These are phyloP conservation scores for Avahi laniger DNA, from an alignment of 2,797 vertebrate species.

Conservation along the genomic window DNA sequence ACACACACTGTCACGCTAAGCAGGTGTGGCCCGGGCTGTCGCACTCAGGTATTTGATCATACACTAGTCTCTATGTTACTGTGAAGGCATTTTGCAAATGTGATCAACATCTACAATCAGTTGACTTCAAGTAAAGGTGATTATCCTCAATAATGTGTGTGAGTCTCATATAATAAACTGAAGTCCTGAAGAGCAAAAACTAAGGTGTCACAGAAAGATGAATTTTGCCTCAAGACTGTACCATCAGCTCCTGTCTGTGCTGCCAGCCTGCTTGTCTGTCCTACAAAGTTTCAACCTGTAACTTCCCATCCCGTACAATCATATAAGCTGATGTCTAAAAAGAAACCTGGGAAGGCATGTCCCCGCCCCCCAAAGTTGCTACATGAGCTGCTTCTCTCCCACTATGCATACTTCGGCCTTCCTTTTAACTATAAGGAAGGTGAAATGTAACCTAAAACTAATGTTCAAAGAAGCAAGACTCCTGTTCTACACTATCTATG, in stretches of 20 bases:
- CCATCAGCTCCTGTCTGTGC: background rate
- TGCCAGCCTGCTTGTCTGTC: background rate
- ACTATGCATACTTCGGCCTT: background rate
- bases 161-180: background rate
- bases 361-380: background rate
- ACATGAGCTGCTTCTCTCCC: accelerated
- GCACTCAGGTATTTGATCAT: background rate
- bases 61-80: background rate
- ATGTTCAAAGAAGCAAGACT: background rate
- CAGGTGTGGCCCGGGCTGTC: background rate
- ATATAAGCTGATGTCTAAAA: background rate
- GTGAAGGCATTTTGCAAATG: background rate
- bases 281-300: background rate
- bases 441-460: background rate
- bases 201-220: background rate
- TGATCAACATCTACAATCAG: background rate
- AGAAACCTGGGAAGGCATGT: background rate
- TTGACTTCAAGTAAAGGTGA: background rate
- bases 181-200: background rate
- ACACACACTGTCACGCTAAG: background rate
- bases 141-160: background rate
- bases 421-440: background rate
- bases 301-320: background rate
- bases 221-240: background rate
- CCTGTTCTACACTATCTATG: background rate